Base-by-base conservation (phyloP, 30 jellyfish, hydroid and myxozoan genomes). In the Clytia hemisphaerica region DNA sequence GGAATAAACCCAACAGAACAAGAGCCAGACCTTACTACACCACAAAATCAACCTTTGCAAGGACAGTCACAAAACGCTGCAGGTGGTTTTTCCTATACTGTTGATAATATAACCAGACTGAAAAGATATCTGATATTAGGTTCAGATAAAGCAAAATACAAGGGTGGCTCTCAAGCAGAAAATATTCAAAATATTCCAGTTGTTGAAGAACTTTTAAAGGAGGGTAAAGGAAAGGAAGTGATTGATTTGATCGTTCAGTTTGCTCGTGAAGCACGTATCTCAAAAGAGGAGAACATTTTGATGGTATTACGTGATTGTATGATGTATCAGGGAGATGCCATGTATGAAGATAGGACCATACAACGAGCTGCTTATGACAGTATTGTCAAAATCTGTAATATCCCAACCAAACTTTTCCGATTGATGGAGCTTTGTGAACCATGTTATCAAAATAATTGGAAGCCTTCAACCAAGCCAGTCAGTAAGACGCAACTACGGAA, bases 51-150 rank as follows among this genome's bases (percentile, higher is more conserved):
- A n/a, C n/a, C n/a, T n/a, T n/a, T n/a, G n/a, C n/a, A n/a, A n/a
- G n/a, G n/a, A n/a, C n/a, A n/a, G n/a, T n/a, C n/a, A n/a, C n/a
- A n/a, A n/a, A 73, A 73, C 66, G 35, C 45, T 38, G 85, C 85
- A 28, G 85, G 93, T 15, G 93, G 93, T 1, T 79, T 21, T 57
- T 79, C 57, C 3, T 79, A 57, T 38, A 18, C 67, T 36, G 83
- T 68, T 19, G 29, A 44, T 19, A 79, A 68, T 58, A 2, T 79
- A 16, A 66, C 61, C 10, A 51, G 74, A 19, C 72, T 79, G 67
- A 67, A 79, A 48, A 49, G 93, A 37, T 79, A 55, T 45, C 78
- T 79, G 19, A 79, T 79, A 18, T 67, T 79, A 4, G 93, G 93
- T n/a, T 14, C 93, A 16, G 93, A 79, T 33, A 28, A 73, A 1